Evolutionary conservation across 37 sponge, comb jelly and placozoan genomes (phyloP).

Genomic region (Halisarca cf. caerulea): DNA sequence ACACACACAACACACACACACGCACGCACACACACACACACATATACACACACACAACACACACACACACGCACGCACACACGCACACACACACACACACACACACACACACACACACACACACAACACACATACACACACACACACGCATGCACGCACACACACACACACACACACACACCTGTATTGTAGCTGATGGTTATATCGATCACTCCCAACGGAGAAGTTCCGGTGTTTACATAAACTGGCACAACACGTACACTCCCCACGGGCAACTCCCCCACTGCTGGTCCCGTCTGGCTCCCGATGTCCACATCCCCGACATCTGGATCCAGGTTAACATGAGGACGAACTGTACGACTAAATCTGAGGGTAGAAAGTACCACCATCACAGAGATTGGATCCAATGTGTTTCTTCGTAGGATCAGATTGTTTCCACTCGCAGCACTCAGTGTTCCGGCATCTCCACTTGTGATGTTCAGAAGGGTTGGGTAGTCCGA

Average conservation of each 20-base stretch:
- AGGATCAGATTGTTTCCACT: conserved; percentile 11
- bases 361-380: not conserved
- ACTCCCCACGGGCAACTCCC: not conserved
- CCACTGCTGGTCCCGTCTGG: conserved; percentile 24
- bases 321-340: conserved; percentile 70
- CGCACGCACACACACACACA: too few species aligned
- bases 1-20: too few species aligned
- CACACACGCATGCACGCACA: not conserved
- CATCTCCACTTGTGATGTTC: not conserved
- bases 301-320: conserved; percentile 78
- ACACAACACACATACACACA: not conserved
- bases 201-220: conserved; percentile 56
- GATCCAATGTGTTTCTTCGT: conserved; percentile 32
- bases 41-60: too few species aligned
- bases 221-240: conserved; percentile 50
- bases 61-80: too few species aligned
- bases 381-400: not conserved
- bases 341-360: not conserved
- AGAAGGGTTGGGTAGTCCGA: not conserved
- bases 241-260: conserved; percentile 38
- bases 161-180: conserved; percentile 29
- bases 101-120: not conserved
- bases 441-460: not conserved
- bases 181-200: conserved; percentile 31
- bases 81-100: not conserved